Base-by-base conservation (phyloP, 1,140 invertebrate genomes). In the Lasioglossum albipes region DNA sequence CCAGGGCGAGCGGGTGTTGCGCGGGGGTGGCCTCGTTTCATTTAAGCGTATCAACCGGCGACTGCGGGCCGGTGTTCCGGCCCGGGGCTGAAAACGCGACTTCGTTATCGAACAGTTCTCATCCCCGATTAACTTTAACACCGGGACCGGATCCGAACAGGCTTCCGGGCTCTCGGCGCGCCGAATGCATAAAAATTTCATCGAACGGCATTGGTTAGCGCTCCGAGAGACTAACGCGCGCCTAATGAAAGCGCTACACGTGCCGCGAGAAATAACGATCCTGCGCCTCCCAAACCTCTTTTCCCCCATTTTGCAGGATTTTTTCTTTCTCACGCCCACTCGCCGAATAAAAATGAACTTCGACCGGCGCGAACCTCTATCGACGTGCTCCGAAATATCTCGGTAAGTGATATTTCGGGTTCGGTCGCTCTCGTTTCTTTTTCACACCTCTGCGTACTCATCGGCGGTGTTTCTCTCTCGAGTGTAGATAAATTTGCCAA, bases 111-210 rank as follows among this genome's bases (percentile, higher is more conserved):
- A 82, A 78, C 83, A 77, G 71, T 85, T 77, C 70, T 85, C 84
- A 85, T 85, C 74, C 66, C 61, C 84, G 83, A 84, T 85, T 84
- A 85, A 85, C 83, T 85, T 85, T 75, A 74, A 82, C 84, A 78
- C 59, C 70, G 45, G 52, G 64, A 31, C 45, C 36, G 18, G 41
- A 6, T 57, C 45, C 54, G 12, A 62, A 70, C 75, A 70, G 59
- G 75, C 57, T 57, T 36, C 76, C 49, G 49, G 61, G 36, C 18
- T 7, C 52, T 16, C 16, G 3, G 3, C 16, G 16, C 52, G 65
- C n/a, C 64, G 79, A 36, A 71, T 81, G 61, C 74, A 79, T 86
- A 81, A 83, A 86, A 87, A 86, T 87, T 87, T 87, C 74, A 86
- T 86, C 82, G 79, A 75, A 84, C 59, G 68, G 73, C 66, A 81